Conservation (phyloP, 2,797 vertebrate genomes). For the Propithecus deckenii region DNA sequence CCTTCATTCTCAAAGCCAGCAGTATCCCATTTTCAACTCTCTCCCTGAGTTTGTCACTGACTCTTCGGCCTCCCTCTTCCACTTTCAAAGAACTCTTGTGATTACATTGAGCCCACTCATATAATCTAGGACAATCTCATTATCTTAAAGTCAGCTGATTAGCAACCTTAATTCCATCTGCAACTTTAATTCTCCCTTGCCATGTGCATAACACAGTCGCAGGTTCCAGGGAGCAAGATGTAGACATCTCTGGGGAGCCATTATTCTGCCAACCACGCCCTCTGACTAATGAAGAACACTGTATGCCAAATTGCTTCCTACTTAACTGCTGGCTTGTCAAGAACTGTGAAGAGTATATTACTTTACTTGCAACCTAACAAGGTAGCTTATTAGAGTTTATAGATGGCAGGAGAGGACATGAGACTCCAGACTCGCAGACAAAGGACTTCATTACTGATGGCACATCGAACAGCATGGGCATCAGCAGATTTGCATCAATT, state of each 20-base stretch:
- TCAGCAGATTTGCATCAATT: neutral
- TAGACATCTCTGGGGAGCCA: neutral
- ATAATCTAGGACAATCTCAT: neutral
- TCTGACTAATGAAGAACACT: neutral
- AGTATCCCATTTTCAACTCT: neutral
- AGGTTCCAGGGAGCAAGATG: neutral
- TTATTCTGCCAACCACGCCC: neutral
- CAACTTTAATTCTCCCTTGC: neutral
- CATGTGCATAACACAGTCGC: neutral
- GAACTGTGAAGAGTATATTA: neutral
- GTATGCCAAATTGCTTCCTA: neutral
- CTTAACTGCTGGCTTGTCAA: neutral
- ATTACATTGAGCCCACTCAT: neutral
- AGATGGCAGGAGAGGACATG: neutral
- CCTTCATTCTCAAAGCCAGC: neutral
- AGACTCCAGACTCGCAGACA: neutral
- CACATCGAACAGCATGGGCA: neutral
- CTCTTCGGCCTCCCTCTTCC: neutral
- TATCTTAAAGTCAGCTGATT: neutral
- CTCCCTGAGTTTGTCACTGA: neutral
- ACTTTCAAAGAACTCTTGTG: neutral
- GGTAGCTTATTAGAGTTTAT: neutral
- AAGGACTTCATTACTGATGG: neutral
- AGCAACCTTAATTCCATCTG: neutral
- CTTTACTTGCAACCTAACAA: neutral